Evolutionary conservation across 2,888 invertebrate genomes (phyloP).

Genomic region (Parascotia fuliginaria): DNA sequence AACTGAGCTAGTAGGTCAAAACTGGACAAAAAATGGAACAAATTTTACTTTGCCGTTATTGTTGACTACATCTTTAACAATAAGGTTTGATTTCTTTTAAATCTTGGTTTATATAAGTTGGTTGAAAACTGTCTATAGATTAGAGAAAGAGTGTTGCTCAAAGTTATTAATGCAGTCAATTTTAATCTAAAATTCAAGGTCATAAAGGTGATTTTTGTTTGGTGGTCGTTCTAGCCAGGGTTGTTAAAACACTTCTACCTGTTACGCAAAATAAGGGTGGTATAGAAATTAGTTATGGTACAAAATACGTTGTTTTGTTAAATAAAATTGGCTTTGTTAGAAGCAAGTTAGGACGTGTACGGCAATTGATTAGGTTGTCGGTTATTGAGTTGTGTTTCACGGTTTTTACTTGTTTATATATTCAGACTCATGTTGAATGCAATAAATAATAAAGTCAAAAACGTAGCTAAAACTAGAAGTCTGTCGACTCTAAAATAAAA

Average conservation of each 20-base stretch:
- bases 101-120: not conserved
- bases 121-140: conserved; percentile 3
- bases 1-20: conserved; percentile 49
- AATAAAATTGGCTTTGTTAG: conserved; percentile 43
- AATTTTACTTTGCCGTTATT: conserved; percentile 7
- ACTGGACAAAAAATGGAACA: conserved; percentile 43
- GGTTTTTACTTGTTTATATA: conserved; percentile 2
- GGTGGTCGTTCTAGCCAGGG: not conserved
- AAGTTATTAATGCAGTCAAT: conserved; percentile 3
- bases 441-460: no score
- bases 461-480: no score
- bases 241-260: conserved; percentile 49
- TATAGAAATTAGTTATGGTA: conserved; percentile 39
- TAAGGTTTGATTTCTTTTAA: conserved; percentile 24
- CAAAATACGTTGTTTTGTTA: conserved; percentile 47
- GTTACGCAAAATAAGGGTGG: conserved; percentile 60
- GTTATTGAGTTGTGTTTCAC: conserved; percentile 2
- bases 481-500: no score
- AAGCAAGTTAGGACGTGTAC: conserved; percentile 28
- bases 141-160: conserved; percentile 15
- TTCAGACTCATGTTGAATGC: not conserved
- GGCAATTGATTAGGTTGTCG: conserved; percentile 37
- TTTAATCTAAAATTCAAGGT: not conserved
- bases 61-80: not conserved
- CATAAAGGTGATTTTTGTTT: conserved; percentile 30